phyloP scores from a whole-genome alignment of 2,797 vertebrate genomes.

The Myotis pilosus region DNA sequence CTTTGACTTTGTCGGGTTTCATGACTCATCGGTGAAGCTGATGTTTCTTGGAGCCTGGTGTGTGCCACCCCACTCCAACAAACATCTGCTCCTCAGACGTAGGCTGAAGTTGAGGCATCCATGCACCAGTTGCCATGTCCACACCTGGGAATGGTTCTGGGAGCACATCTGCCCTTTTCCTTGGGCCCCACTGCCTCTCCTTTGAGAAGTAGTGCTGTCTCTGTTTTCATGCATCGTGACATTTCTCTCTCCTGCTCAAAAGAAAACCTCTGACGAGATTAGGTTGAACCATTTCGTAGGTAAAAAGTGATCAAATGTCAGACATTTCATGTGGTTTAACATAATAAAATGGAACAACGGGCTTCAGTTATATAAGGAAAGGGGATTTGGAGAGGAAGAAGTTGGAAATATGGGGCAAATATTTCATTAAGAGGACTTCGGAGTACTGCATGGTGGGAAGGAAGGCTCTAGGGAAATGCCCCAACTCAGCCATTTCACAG shows the following conservation, averaged over 20 bases:
- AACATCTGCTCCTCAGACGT: not conserved
- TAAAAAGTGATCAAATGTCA: constrained; percentile 18
- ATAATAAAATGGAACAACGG: not conserved
- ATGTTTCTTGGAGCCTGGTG: constrained; percentile 72
- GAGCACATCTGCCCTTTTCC: not conserved
- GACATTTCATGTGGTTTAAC: not conserved
- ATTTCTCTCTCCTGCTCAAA: not conserved
- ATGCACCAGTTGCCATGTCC: too few relatives aligned
- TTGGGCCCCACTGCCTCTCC: not conserved
- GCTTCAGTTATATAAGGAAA: not conserved
- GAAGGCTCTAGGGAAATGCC: not conserved
- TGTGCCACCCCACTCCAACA: constrained; percentile 59
- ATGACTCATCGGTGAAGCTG: constrained; percentile 78
- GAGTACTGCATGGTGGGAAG: not conserved
- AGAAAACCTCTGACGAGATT: constrained; percentile 26
- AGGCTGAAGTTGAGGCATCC: not conserved
- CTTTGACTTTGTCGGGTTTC: constrained; percentile 75
- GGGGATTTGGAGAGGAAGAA: not conserved
- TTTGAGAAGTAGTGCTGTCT: not conserved
- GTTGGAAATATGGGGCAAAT: constrained; percentile 6
- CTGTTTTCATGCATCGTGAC: not conserved
- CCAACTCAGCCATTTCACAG: not conserved
- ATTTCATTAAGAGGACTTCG: not conserved
- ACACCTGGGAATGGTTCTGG: not conserved
- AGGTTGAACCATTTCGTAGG: not conserved